Evolutionary conservation across 2,888 invertebrate species (phyloP), one percentile per base, ranked within the genome.

Genomic region (Amblyjoppa proteus): DNA sequence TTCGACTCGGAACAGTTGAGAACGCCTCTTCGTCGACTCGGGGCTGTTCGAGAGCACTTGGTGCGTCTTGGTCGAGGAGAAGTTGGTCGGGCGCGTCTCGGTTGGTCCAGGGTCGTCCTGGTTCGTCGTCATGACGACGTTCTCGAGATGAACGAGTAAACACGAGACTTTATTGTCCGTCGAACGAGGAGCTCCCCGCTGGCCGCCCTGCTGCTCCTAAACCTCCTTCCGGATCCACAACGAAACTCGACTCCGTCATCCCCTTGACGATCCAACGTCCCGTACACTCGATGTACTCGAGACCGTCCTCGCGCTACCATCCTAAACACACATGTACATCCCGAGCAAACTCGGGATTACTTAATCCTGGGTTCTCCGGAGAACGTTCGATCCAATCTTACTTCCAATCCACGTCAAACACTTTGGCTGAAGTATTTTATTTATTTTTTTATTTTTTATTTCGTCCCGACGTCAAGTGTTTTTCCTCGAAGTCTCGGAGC

Each of bases 101-200:
- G 41, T 1, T 71, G 53, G 31, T 79, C 38, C 68, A 58, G 58
- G 75, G 28, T 41, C 58, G 75, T 13, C 71, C 78, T 70, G 71
- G 74, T 79, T 75, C 66, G 85, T 85, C 76, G 85, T 82, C 79
- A 85, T 82, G 82, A 45, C 79, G 82, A 85, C 78, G 71, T 68
- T 80, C 51, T 56, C 75, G 71, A 82, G 76, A 85, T 80, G 82
- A 82, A 82, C 85, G 79, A 73, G 82, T 80, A 85, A 85, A 85
- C 79, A 82, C 41, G 71, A 68, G 79, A 80, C 82, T 85, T 85
- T 85, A 85, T 85, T 82, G 82, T 85, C 71, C 73, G 71, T 45
- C 11, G 75, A 70, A 75, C 75, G 58, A 85, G 82, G 68, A 69
- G 75, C 70, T 31, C 11, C 51, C 49, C 66, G 75, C 70, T 28